Evolutionary conservation across 1,140 invertebrate genomes (phyloP).

Genomic region (Aradophagus sp.): DNA sequence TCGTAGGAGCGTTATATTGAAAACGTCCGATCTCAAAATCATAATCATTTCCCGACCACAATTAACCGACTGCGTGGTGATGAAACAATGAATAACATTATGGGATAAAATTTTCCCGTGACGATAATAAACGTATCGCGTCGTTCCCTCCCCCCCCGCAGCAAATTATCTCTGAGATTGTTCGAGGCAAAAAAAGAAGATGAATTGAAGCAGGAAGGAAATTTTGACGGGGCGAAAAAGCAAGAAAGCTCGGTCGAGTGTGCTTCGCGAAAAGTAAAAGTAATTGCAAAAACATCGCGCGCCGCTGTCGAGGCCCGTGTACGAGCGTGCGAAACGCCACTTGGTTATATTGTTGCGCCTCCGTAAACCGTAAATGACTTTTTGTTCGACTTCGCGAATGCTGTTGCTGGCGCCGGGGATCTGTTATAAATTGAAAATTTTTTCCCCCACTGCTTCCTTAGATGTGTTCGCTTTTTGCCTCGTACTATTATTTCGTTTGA

Average conservation of each 20-base stretch:
- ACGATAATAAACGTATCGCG: background rate
- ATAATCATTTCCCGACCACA: conserved; percentile 5
- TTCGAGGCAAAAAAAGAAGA: no score
- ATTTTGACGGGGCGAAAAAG: background rate
- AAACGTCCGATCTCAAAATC: no score
- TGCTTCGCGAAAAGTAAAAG: conserved; percentile 4
- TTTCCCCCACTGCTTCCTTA: no score
- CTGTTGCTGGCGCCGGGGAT: conserved; percentile 2
- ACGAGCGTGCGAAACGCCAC: conserved; percentile 11
- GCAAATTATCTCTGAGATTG: no score
- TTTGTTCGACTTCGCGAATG: conserved; percentile 1
- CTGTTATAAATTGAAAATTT: background rate
- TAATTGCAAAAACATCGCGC: conserved; percentile 2
- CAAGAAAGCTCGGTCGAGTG: background rate
- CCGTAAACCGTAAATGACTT: conserved; percentile 7
- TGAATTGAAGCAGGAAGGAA: no score
- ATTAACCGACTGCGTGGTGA: conserved; percentile 3
- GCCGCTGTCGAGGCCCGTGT: background rate
- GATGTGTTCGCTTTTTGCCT: no score
- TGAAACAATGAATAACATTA: conserved; percentile 21
- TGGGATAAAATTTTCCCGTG: conserved; percentile 1
- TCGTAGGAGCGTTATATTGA: no score
- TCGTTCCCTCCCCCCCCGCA: no score
- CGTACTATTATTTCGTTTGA: no score
- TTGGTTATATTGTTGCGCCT: conserved; percentile 8